phyloP scores from a whole-genome alignment of 2,888 invertebrate species.

The Macrosiphum euphorbiae region DNA sequence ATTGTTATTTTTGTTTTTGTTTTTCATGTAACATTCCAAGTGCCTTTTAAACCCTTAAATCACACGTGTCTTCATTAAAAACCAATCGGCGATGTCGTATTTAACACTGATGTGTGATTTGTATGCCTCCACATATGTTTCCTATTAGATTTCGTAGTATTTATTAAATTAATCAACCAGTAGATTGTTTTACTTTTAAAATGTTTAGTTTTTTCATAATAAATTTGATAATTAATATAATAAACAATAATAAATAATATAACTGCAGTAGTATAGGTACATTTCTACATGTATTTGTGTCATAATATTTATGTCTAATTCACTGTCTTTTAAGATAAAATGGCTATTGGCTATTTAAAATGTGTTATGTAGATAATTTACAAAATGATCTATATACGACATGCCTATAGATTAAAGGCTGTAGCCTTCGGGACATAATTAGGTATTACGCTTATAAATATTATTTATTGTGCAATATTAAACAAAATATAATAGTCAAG shows the following conservation, averaged over 20 bases:
- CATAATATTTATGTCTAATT: background rate
- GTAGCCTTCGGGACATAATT: background rate
- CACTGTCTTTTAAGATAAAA: background rate
- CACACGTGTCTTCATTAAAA: slow-evolving; percentile 38
- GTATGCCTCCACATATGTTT: background rate
- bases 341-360: background rate
- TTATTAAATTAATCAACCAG: background rate
- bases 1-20: slow-evolving; percentile 3
- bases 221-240: no score
- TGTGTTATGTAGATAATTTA: background rate
- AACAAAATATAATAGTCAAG: background rate
- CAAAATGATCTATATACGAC: background rate
- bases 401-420: background rate
- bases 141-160: background rate
- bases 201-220: background rate
- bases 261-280: no score
- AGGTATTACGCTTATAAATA: no score
- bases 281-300: background rate
- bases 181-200: background rate
- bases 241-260: no score
- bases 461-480: background rate
- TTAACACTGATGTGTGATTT: background rate
- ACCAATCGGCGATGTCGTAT: slow-evolving; percentile 9
- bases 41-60: background rate
- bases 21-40: background rate